These are phyloP conservation scores for Hormiphora californensis DNA, from an alignment of 37 sponge, comb jelly and placozoan species.

Conservation along the genomic window DNA sequence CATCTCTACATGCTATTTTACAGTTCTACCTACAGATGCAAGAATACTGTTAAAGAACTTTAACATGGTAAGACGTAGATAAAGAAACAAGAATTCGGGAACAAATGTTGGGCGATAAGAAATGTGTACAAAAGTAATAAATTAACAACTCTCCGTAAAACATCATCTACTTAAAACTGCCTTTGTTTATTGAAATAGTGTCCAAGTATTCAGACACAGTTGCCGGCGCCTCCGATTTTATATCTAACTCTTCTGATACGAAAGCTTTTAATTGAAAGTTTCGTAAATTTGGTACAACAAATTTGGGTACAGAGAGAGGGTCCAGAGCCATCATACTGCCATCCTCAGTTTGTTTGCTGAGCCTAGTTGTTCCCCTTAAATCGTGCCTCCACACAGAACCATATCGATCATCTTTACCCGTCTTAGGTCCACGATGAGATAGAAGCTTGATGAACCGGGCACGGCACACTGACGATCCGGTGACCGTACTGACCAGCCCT, in stretches of 20 bases:
- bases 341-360: neutral
- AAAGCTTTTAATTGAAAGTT: conserved; percentile 40
- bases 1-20: too few species aligned
- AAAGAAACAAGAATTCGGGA: neutral
- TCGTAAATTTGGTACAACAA: conserved; percentile 13
- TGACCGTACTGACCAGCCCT: too few species aligned
- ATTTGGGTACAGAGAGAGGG: neutral
- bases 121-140: neutral
- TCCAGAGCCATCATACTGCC: neutral
- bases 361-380: neutral
- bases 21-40: too few species aligned
- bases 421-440: conserved; percentile 47
- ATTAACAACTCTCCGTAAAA: neutral
- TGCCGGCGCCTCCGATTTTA: neutral
- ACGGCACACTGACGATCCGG: too few species aligned
- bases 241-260: conserved; percentile 9
- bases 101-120: neutral
- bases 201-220: neutral
- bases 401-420: conserved; percentile 48
- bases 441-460: conserved; percentile 2
- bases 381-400: conserved; percentile 27
- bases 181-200: conserved; percentile 5
- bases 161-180: conserved; percentile 1
- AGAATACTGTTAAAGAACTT: too few species aligned
- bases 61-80: too few species aligned